These are phyloP conservation scores for Brenthis hecate DNA, from an alignment of 2,888 invertebrate species.

Conservation along the genomic window DNA sequence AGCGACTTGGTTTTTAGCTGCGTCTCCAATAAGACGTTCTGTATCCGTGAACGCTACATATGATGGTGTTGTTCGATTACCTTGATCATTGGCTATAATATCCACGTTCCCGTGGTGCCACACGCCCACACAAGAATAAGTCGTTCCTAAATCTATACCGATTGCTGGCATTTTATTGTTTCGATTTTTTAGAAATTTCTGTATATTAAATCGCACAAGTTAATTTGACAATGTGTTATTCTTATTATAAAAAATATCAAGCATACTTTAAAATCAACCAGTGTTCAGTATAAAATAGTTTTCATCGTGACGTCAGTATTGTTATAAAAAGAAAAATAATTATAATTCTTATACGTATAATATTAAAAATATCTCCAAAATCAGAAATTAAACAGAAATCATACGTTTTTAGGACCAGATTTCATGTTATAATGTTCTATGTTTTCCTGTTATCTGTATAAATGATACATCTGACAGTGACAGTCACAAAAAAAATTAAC, in stretches of 20 bases:
- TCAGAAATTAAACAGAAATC: not conserved
- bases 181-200: constrained; percentile 26
- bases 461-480: not conserved
- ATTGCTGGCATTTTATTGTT: constrained; percentile 66
- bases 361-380: not conserved
- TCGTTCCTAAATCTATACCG: constrained; percentile 81
- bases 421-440: too few relatives aligned
- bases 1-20: constrained; percentile 87
- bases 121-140: constrained; percentile 79
- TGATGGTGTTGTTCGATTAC: constrained; percentile 87
- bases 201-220: not conserved
- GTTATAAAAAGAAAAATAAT: too few relatives aligned
- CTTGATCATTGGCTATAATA: constrained; percentile 86
- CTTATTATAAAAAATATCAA: not conserved
- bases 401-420: not conserved
- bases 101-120: constrained; percentile 87
- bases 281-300: not conserved
- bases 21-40: constrained; percentile 85
- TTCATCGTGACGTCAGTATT: too few relatives aligned
- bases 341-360: not conserved
- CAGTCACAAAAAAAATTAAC: not conserved
- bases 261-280: not conserved
- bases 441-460: too few relatives aligned
- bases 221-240: constrained; percentile 3
- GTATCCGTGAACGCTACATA: constrained; percentile 87